phyloP scores from a whole-genome alignment of 2,113 vertebrate species.

The Serilophus lunatus region DNA sequence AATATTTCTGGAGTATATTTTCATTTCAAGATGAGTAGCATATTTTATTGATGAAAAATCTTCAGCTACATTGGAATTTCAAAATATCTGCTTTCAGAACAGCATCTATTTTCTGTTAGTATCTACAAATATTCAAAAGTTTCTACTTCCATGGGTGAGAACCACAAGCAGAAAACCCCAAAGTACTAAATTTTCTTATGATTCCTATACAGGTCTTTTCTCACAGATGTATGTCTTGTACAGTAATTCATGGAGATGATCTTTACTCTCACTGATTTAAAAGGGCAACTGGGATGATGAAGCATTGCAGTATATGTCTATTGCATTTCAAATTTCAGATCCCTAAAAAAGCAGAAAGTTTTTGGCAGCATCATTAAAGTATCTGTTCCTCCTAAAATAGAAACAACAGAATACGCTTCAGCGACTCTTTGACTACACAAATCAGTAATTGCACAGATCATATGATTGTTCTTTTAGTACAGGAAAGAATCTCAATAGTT shows the following conservation, averaged over 20 bases:
- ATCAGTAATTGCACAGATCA: slow-evolving; percentile 22
- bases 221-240: background rate
- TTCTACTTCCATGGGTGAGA: background rate
- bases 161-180: background rate
- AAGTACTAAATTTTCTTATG: background rate
- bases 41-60: background rate
- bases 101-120: background rate
- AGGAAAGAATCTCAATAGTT: slow-evolving; percentile 5
- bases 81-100: background rate
- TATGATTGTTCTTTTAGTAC: slow-evolving; percentile 11
- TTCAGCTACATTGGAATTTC: background rate
- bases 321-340: background rate
- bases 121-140: background rate
- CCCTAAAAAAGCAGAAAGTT: fast-evolving
- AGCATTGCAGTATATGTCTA: background rate
- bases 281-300: background rate
- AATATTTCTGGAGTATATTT: background rate
- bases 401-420: background rate
- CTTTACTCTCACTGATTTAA: background rate
- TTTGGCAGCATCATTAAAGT: background rate
- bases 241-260: background rate
- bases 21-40: background rate
- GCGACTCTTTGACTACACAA: background rate
- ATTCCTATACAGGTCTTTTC: background rate
- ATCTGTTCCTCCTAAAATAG: background rate